A percentile compares a stretch with the other conserved stretches of the same genome.
These are phyloP conservation scores for Heliconius hortense DNA, from an alignment of 2,888 invertebrate species.

Conservation along the genomic window DNA sequence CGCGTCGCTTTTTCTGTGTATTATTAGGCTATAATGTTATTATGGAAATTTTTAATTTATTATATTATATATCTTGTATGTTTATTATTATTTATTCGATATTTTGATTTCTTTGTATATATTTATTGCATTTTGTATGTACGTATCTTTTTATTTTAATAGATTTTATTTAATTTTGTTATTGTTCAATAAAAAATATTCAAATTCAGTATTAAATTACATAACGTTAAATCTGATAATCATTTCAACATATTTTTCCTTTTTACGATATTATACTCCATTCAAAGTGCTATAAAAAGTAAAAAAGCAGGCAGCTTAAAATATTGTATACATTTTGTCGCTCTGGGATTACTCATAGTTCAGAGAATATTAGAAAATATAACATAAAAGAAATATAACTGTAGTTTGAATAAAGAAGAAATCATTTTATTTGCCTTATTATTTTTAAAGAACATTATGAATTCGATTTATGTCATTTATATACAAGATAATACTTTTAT, in stretches of 20 bases:
- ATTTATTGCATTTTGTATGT: background rate
- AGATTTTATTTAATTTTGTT: background rate
- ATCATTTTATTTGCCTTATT: no score
- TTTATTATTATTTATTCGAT: no score
- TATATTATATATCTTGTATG: no score
- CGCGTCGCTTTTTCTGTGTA: background rate
- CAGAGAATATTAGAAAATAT: background rate
- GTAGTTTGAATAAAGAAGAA: background rate
- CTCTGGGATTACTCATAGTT: constrained; percentile 5
- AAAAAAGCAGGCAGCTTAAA: background rate
- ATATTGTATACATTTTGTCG: constrained; percentile 6
- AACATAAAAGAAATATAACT: background rate
- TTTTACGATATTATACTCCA: background rate
- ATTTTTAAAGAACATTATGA: background rate
- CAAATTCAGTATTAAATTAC: background rate
- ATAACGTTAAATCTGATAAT: background rate
- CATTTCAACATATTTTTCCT: background rate
- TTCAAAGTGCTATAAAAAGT: background rate
- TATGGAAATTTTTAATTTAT: background rate
- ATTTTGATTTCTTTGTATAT: background rate
- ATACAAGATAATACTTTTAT: no score
- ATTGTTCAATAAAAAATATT: background rate
- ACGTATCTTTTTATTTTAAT: background rate
- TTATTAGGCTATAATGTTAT: background rate
- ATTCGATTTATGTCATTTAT: background rate